Evolutionary conservation across 1,140 invertebrate genomes (phyloP), one percentile per base, ranked within the genome.

Genomic region (Trissolcus basalis): DNA sequence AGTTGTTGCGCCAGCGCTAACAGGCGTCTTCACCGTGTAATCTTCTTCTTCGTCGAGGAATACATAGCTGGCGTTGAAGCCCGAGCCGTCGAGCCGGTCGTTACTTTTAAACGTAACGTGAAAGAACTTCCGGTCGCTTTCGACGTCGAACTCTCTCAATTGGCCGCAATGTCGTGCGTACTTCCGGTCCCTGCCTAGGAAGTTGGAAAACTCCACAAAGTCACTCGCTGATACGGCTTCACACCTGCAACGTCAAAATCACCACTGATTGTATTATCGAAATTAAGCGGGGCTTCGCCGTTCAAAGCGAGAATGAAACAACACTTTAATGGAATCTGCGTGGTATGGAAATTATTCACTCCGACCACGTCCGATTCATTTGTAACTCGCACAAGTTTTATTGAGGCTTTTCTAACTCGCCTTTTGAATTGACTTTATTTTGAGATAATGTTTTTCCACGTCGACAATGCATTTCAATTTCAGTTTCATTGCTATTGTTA

Each of bases 191-290:
- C 91, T 89, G 59, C 93, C 92, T 91, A 96, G 93, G 81, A 93
- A 97, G 89, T 98, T 98, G 11, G 96, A 97, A 86, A 98, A 97
- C 85, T 97, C 96, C 33, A 98, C 93, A 85, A 94, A 98, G 86
- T 98, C 97, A 81, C 96, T 97, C 2, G 95, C 94, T 9, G 95
- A 95, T 43, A 92, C 90, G 47, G 93, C 93, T 80, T 95, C 93
- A 84, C 96, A 98, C 72, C 96, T 97, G 87, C 19, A 16, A 87
- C 87, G 73, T 44, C 60, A 48, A 67, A 65, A 78, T 60, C 19
- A 12, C 19, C 32, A 58, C 48, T 67, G 60, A 60, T 72, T 72
- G 47, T 47, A 60, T 73, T 67, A 63, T 16, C 50, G 10, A 43
- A 12, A 43, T 5, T 16, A 27, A 19, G 32, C 4, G 39, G 33